Evolutionary conservation across 2,113 vertebrate species (phyloP).

Genomic region (Anoplopoma fimbria): DNA sequence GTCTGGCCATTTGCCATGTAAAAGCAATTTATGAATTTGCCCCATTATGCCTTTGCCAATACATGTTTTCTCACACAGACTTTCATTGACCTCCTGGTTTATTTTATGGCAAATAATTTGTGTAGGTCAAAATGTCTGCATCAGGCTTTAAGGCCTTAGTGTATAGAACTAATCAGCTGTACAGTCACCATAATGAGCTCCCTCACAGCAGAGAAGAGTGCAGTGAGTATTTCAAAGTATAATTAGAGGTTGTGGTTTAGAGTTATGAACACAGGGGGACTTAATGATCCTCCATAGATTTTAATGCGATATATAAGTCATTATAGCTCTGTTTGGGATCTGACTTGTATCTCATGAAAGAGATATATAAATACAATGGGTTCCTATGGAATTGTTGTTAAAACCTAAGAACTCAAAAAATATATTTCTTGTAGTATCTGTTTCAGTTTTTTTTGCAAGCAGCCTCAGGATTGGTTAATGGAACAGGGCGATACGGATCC

Average conservation of each 20-base stretch:
- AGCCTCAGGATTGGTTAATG: too few relatives aligned
- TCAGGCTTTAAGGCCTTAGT: neutral
- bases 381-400: too few relatives aligned
- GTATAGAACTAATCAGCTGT: neutral
- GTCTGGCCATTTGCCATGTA: constrained; percentile 17
- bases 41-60: neutral
- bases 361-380: too few relatives aligned
- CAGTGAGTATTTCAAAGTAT: neutral
- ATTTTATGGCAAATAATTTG: neutral
- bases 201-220: neutral
- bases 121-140: neutral
- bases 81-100: neutral
- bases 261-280: neutral
- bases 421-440: too few relatives aligned
- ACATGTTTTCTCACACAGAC: neutral
- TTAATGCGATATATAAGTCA: neutral
- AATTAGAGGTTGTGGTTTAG: neutral
- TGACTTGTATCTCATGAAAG: too few relatives aligned
- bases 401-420: too few relatives aligned
- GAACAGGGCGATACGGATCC: too few relatives aligned
- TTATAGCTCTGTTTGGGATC: neutral
- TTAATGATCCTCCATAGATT: neutral
- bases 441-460: too few relatives aligned
- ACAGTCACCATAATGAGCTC: neutral
- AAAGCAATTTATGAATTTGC: constrained; percentile 11